phyloP scores from a whole-genome alignment of 1,140 invertebrate species.

The Amphibalanus amphitrite region DNA sequence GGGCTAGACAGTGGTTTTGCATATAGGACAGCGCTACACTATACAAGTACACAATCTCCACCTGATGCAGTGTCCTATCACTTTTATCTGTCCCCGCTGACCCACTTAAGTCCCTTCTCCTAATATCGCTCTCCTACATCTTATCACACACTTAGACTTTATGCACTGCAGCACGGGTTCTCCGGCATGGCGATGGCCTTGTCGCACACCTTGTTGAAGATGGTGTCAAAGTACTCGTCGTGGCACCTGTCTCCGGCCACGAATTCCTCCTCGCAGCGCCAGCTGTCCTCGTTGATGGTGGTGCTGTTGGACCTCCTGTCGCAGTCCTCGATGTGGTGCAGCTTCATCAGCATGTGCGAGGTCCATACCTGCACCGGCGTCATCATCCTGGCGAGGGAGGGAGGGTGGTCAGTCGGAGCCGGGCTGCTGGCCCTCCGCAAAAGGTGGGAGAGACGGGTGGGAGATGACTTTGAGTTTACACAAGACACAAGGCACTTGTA shows the following conservation, averaged over 20 bases:
- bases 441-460: no score
- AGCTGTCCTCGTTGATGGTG: not conserved
- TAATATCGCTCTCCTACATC: no score
- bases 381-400: not conserved
- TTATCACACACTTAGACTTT: no score
- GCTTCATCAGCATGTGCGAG: not conserved
- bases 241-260: not conserved
- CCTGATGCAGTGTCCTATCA: no score
- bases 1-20: no score
- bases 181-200: not conserved
- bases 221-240: constrained; percentile 3
- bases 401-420: not conserved
- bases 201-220: constrained; percentile 4
- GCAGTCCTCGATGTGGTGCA: constrained; percentile 4
- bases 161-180: not conserved
- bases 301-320: not conserved
- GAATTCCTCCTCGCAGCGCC: constrained; percentile 2
- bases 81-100: no score
- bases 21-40: no score
- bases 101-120: no score
- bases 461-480: no score
- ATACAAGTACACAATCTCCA: no score
- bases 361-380: not conserved
- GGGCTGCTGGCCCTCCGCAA: no score
- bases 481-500: no score